Base-by-base conservation (phyloP, 2,797 vertebrate genomes). In the Chloroceryle inda region DNA sequence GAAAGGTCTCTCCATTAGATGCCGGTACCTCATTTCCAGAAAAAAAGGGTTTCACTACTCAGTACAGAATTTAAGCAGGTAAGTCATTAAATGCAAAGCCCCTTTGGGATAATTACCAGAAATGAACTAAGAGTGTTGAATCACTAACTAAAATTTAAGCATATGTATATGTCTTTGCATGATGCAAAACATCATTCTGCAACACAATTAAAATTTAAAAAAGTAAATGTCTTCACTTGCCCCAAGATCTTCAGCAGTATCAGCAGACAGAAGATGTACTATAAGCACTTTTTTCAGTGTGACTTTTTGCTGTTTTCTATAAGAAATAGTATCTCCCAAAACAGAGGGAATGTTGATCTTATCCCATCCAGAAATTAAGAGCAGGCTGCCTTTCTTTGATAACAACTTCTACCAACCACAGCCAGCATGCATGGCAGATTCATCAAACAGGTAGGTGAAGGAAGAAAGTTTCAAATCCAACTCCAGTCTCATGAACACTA, bases 391-490 rank as follows among this genome's bases (percentile, higher is more conserved):
- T 93, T 86, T 80, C 92, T 94, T 88, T 22, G 4, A 73, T 79
- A 96, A 81, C 75, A 94, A 94, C 89, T 97, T 96, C 89, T 85
- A 91, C 63, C 81, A 89, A 67, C 90, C 63, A 82, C 74, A 91
- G 91, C 58, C 53, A 95, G 72, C 67, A 50, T 22, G 68, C 71
- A 35, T 0, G 42, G 87, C 56, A 96, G 66, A 95, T 87, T 83
- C 76, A 96, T 91, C 94, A 96, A 94, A 95, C 47, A 89, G 31
- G 9, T 49, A 44, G 9, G 20, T 3, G 74, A 62, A 93, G 59
- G 72, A 88, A 96, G 95, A 69, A 94, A 71, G 86, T 92, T 95
- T 93, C 52, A 82, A 94, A 66, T 42, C 72, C 47, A 66, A 58
- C 58, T 95, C 53, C 87, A 66, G 68, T 87, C 88, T 95, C 84